Conservation (phyloP, 1,140 invertebrate species). For the Dreissena polymorpha region DNA sequence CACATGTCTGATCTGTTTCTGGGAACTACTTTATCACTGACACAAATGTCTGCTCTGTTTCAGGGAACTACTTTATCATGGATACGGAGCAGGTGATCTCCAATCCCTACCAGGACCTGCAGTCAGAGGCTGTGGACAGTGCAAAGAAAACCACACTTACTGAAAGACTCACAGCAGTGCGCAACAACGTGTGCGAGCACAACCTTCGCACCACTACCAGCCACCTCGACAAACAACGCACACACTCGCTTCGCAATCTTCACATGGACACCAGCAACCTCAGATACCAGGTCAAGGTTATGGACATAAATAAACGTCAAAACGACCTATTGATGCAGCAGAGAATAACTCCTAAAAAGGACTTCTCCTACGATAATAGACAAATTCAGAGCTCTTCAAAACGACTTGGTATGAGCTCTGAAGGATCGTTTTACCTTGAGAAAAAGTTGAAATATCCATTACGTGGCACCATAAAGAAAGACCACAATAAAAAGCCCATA, state of each 20-base stretch:
- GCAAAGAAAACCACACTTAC: conserved; percentile 65
- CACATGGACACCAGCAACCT: conserved; percentile 68
- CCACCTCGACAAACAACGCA: conserved; percentile 66
- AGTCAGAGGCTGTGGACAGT: conserved; percentile 63
- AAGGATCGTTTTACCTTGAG: conserved; percentile 70
- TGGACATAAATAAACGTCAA: conserved; percentile 73
- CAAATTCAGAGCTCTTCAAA: conserved; percentile 69
- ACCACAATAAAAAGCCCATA: conserved; percentile 65
- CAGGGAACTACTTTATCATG: conserved; percentile 77
- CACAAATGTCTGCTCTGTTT: conserved; percentile 18
- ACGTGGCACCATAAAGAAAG: conserved; percentile 60
- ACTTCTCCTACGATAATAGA: conserved; percentile 72
- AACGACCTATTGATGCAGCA: conserved; percentile 68
- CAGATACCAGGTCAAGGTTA: conserved; percentile 72
- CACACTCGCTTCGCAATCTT: conserved; percentile 63
- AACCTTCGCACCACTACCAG: conserved; percentile 60
- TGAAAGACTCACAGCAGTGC: conserved; percentile 72
- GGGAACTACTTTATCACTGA: too few species aligned
- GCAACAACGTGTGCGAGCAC: conserved; percentile 74
- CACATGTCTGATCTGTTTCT: too few species aligned
- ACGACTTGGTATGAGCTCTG: conserved; percentile 64
- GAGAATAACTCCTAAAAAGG: conserved; percentile 66
- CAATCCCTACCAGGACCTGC: conserved; percentile 70
- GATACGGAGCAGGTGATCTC: conserved; percentile 73
- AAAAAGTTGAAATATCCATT: conserved; percentile 69